Base-by-base conservation (phyloP, 2,888 invertebrate genomes). In the Steinernema hermaphroditum region DNA sequence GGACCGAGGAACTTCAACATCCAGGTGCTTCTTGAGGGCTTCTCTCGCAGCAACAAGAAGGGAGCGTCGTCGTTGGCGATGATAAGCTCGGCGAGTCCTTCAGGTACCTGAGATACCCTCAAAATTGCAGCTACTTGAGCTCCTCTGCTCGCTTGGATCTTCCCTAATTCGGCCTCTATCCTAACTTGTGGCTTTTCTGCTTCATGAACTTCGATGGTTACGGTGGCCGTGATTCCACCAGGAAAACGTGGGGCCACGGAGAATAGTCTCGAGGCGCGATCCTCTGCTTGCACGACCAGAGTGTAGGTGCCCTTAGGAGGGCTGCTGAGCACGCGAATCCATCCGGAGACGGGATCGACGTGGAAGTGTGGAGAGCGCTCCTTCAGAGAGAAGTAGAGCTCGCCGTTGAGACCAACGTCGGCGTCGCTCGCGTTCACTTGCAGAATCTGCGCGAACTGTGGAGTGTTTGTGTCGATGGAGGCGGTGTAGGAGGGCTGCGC, bases 351-450 rank as follows among this genome's bases (percentile, higher is more conserved):
- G 0, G 96, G 94, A 88, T 97, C 94, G 73, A 98, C 92, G 43
- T 94, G 92, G 87, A 96, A 97, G 83, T 91, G 91, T 85, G 93
- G 92, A 19, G 72, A 75, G 29, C 71, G 72, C 62, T 79, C 76
- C 27, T 74, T 74, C 84, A 97, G 91, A 87, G 94, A 94, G 89
- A 96, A 97, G 89, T 96, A 96, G 82, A 97, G 93, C 89, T 96
- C 94, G 0, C 96, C 95, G 88, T 97, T 97, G 82, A 94, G 90
- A 1, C 96, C 97, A 43, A 93, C 89, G 88, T 98, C 97, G 2
- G 97, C 96, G 88, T 98, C 97, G 85, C 94, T 94, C 0, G 96
- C 97, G 43, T 91, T 87, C 14, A 90, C 89, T 76, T 85, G 85
- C 4, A 87, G 79, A 29, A 85, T 73, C 29, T 78, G 74, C 2